A percentile compares a stretch with the other conserved stretches of the same genome.
These are phyloP conservation scores for Aspidiotus destructor DNA, from an alignment of 2,888 invertebrate genomes.

Conservation along the genomic window DNA sequence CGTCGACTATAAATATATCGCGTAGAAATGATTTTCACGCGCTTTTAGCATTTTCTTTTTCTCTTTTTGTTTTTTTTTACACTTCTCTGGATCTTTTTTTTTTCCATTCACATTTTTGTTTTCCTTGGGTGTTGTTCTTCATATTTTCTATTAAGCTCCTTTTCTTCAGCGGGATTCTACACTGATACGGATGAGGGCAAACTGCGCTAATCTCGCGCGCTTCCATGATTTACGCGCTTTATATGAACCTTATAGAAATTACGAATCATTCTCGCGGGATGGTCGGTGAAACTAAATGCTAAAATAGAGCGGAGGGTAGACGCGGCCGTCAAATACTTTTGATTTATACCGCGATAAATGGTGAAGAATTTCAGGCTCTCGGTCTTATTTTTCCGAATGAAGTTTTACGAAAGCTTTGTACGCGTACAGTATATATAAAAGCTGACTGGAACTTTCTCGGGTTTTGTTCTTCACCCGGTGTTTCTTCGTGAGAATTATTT, in stretches of 20 bases:
- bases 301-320: conserved; percentile 10
- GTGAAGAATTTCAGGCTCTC: conserved; percentile 4
- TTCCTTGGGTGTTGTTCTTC: conserved; percentile 13
- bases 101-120: conserved; percentile 5
- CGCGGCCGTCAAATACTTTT: conserved; percentile 26
- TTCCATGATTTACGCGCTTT: conserved; percentile 23
- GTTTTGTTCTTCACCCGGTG: no score
- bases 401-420: no score
- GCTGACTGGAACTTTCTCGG: no score
- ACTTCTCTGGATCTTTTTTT: background rate
- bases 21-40: conserved; percentile 28
- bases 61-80: conserved; percentile 15
- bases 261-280: conserved; percentile 29
- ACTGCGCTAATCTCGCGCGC: conserved; percentile 25
- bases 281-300: conserved; percentile 14
- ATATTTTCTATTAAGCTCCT: background rate
- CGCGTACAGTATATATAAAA: no score
- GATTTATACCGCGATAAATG: conserved; percentile 28
- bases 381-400: background rate
- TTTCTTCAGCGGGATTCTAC: background rate
- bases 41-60: conserved; percentile 11
- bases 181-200: conserved; percentile 18
- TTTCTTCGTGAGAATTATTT: no score
- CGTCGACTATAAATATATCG: conserved; percentile 28
- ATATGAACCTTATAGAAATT: conserved; percentile 22